A percentile compares a stretch with the other conserved stretches of the same genome.
Conservation (phyloP, 2,113 vertebrate genomes). For the Dromas ardeola region DNA sequence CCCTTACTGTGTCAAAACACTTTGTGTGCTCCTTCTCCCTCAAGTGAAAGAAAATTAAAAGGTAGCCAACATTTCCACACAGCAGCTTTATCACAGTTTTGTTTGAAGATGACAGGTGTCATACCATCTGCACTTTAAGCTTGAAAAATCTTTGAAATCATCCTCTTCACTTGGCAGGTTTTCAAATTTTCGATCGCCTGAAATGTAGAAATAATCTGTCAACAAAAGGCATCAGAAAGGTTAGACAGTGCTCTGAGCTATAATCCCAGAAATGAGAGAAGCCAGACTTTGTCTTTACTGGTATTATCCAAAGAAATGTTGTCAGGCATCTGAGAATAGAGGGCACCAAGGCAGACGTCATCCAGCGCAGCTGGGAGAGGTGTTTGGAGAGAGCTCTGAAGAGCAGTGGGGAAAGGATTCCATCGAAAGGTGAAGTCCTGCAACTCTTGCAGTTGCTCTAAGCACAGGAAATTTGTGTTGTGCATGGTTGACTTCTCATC, state of each 20-base stretch:
- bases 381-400: not conserved
- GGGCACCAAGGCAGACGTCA: not conserved
- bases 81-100: not conserved
- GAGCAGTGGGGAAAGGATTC: not conserved
- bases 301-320: not conserved
- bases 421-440: not conserved
- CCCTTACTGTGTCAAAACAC: not conserved
- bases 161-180: not conserved
- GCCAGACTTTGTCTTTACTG: not conserved
- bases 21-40: not conserved
- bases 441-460: not conserved
- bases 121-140: not conserved
- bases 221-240: not conserved
- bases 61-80: not conserved
- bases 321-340: not conserved
- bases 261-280: not conserved
- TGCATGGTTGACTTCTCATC: not conserved
- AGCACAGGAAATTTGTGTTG: not conserved
- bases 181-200: not conserved
- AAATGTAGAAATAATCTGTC: not conserved
- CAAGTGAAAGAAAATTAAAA: not conserved
- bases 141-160: not conserved
- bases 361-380: fast-evolving
- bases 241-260: not conserved
- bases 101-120: not conserved